Conservation (phyloP, 2,113 vertebrate genomes). For the Anguilla rostrata region DNA sequence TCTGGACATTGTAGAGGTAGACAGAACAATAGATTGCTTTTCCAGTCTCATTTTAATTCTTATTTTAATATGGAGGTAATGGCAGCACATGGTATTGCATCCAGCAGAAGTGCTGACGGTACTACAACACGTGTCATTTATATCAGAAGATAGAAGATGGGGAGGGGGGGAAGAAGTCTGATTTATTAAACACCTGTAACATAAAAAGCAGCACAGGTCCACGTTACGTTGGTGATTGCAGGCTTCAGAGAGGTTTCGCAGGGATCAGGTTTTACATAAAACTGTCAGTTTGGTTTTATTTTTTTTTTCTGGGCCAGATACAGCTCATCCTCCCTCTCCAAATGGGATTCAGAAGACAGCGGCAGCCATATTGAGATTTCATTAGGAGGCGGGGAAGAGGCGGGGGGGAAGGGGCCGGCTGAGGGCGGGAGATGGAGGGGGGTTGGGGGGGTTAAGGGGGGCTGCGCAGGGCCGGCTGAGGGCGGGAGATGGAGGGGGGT, state of each 20-base stretch:
- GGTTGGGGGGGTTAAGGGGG: slow-evolving; percentile 24
- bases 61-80: too few species aligned
- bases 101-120: slow-evolving; percentile 18
- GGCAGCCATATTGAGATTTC: slow-evolving; percentile 42
- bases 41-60: too few species aligned
- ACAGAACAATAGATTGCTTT: too few species aligned
- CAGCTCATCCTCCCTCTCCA: slow-evolving; percentile 26
- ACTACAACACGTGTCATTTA: slow-evolving; percentile 50
- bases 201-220: slow-evolving; percentile 44
- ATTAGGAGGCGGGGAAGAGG: slow-evolving; percentile 4
- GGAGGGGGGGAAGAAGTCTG: slow-evolving; percentile 14
- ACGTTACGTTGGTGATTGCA: slow-evolving; percentile 30
- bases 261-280: slow-evolving; percentile 47
- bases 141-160: slow-evolving; percentile 27
- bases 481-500: background rate
- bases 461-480: slow-evolving; percentile 6
- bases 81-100: background rate
- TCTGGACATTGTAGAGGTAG: background rate
- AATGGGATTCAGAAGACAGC: slow-evolving; percentile 36
- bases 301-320: slow-evolving; percentile 33
- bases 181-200: slow-evolving; percentile 59
- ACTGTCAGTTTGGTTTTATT: slow-evolving; percentile 49
- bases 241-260: slow-evolving; percentile 31
- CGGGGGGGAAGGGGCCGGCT: background rate
- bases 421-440: background rate